These are phyloP conservation scores for Leistus spinibarbis DNA, from an alignment of 2,888 invertebrate species.

Conservation along the genomic window DNA sequence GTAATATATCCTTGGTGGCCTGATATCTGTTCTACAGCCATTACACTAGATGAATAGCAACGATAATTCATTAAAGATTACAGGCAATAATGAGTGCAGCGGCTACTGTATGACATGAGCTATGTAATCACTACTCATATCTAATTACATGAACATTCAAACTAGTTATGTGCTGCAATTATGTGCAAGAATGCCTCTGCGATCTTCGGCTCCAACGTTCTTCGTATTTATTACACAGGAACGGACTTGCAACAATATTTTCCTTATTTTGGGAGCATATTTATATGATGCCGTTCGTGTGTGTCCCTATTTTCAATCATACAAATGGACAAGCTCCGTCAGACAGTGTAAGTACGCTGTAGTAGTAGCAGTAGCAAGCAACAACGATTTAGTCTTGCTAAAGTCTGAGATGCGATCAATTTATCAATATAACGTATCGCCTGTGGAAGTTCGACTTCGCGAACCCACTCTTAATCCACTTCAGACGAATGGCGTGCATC, in stretches of 20 bases:
- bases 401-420: neutral
- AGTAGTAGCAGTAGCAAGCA: too few species aligned
- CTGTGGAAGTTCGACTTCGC: neutral
- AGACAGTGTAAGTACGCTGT: neutral
- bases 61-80: neutral
- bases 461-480: neutral
- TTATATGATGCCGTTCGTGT: neutral
- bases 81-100: neutral
- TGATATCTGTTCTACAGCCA: neutral
- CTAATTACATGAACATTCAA: neutral
- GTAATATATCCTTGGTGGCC: neutral
- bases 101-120: neutral
- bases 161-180: neutral
- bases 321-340: neutral
- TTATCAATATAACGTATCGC: neutral
- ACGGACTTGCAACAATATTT: neutral
- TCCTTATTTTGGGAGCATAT: neutral
- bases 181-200: neutral
- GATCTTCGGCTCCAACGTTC: neutral
- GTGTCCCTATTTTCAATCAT: neutral
- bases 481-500: neutral
- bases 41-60: neutral
- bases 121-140: neutral
- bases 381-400: too few species aligned
- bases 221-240: neutral